Conservation (phyloP, 2,797 vertebrate genomes). For the Naso thynnoides region DNA sequence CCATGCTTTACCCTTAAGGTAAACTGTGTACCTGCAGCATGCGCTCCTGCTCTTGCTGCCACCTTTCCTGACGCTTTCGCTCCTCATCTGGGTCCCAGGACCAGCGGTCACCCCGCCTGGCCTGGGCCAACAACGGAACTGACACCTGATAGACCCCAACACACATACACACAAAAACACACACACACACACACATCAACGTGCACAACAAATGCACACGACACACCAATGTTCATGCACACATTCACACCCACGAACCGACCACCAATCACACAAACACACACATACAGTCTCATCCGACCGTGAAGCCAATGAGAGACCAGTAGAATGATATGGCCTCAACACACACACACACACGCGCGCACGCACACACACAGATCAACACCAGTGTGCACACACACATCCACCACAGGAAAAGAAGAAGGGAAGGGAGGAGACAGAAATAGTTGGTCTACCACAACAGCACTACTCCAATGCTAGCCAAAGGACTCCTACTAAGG, state of each 20-base stretch:
- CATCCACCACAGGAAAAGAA: slow-evolving; percentile 71
- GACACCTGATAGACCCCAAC: slow-evolving; percentile 78
- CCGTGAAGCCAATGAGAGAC: slow-evolving; percentile 4
- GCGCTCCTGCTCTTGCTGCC: slow-evolving; percentile 97
- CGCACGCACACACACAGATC: slow-evolving; percentile 20
- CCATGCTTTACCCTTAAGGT: slow-evolving; percentile 53
- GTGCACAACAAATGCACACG: slow-evolving; percentile 43
- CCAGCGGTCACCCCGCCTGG: slow-evolving; percentile 90
- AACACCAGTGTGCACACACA: slow-evolving; percentile 57
- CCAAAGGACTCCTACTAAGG: slow-evolving; percentile 77
- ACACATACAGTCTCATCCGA: not conserved
- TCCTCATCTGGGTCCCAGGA: slow-evolving; percentile 98
- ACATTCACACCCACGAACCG: not conserved
- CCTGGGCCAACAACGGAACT: slow-evolving; percentile 83
- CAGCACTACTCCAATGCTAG: slow-evolving; percentile 81
- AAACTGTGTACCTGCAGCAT: slow-evolving; percentile 91
- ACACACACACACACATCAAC: slow-evolving; percentile 41
- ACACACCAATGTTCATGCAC: slow-evolving; percentile 3
- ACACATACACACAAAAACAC: slow-evolving; percentile 41
- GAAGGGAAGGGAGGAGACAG: slow-evolving; percentile 72
- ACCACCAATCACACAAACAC: not conserved
- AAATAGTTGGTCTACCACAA: slow-evolving; percentile 84
- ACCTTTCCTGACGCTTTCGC: slow-evolving; percentile 94
- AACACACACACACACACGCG: slow-evolving; percentile 14
- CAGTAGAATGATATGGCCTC: slow-evolving; percentile 3